Base-by-base conservation (phyloP, 2,113 vertebrate species). In the Sus scrofa region DNA sequence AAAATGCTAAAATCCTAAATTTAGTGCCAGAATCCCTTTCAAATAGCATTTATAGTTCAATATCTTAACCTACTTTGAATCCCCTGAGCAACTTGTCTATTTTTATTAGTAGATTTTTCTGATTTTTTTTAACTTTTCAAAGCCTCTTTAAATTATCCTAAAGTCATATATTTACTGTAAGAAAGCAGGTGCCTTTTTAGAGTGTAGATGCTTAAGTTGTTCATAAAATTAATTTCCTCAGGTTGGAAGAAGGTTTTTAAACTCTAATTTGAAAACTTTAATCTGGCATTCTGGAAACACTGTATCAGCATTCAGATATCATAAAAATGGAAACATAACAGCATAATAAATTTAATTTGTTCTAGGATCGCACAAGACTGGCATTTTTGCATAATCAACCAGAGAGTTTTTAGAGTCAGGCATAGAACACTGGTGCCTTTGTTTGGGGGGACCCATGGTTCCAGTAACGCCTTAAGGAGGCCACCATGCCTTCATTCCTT, bases 21-120 rank as follows among this genome's bases (percentile, higher is more conserved):
- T 96, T 97, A 96, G 54, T 96, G 52, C 63, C 88, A 97, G 96
- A 96, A 93, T 96, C 86, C 14, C 60, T 97, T 98, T 92, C 63
- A 94, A 97, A 98, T 79, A n/a, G 90, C 75, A 97, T 98, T 98
- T 97, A 88, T 95, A 91, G 95, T 98, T 98, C 96, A 96, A 75
- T 98, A 92, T 91, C 93, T 96, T 94, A 97, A 89, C 62, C 50
- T 96, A n/a, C 90, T 97, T 97, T 96, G 97, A 97, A 97, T 98
- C 68, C 79, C 15, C n/a, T 78, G 74, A 97, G 81, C 1, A 3
- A 83, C 86, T 97, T 97, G 24, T 89, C 96, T 96, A 52, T 98
- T 98, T 98, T 98, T 92, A 95, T 78, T 97, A 96, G 78, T 77
- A 82, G 24, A 97, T 94, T 92, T 82, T 84, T 52, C 79, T 97